phyloP scores from a whole-genome alignment of 2,797 vertebrate genomes.

The Limosa lapponica region DNA sequence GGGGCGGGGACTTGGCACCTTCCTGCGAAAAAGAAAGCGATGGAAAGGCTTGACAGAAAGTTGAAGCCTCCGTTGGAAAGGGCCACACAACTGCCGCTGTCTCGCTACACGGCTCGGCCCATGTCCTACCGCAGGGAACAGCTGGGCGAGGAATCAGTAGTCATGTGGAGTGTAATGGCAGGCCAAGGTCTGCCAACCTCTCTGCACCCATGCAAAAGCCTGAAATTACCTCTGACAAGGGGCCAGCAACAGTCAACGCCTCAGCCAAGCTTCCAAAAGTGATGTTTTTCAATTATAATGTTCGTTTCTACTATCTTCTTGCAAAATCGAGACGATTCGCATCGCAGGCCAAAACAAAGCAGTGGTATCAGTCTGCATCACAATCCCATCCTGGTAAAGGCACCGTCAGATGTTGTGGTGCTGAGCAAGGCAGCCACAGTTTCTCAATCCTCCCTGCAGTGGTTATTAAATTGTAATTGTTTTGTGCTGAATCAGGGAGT shows the following conservation, averaged over 20 bases:
- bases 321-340: fast-evolving
- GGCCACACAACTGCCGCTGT: fast-evolving
- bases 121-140: neutral
- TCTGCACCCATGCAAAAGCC: neutral
- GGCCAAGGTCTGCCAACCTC: neutral
- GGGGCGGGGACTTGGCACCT: neutral
- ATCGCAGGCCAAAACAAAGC: neutral
- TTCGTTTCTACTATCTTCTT: neutral
- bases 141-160: neutral
- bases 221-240: neutral
- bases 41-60: neutral
- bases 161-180: fast-evolving
- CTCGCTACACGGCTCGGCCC: neutral
- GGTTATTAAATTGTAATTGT: conserved; percentile 54
- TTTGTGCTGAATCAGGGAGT: conserved; percentile 60
- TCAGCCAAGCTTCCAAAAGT: neutral
- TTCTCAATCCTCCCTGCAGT: conserved; percentile 49
- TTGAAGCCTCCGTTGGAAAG: neutral
- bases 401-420: neutral
- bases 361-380: neutral
- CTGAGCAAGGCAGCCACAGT: conserved; percentile 43
- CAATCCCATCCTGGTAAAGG: neutral
- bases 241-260: neutral
- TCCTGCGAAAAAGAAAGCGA: too few relatives aligned
- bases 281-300: neutral